Base-by-base conservation (phyloP, 2,113 vertebrate species). In the Erythrocercus mccallii region DNA sequence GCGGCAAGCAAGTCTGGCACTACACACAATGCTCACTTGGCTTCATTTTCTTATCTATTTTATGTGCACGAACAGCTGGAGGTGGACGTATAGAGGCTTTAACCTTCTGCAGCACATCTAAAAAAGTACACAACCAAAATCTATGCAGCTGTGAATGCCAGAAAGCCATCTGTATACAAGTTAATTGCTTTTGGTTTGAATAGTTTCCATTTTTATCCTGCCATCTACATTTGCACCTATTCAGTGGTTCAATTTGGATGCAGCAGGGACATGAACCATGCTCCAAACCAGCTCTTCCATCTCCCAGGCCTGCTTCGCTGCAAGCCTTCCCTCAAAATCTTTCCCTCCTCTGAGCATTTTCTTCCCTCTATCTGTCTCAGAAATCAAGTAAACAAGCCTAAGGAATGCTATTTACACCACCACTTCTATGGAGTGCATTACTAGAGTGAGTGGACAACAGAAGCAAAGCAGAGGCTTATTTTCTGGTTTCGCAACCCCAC, bases 81-180 rank as follows among this genome's bases (percentile, higher is more conserved):
- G 57, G 88, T 74, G 88, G 85, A 95, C 82, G 0, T 94, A 84
- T 21, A 77, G 68, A 94, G 77, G 82, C 86, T 94, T 79, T 77
- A 94, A 89, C 78, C 93, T 94, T 92, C 28, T 51, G 20, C 9
- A 6, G 20, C 95, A 76, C 40, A 94, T 92, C 92, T 88, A 72
- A 92, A 86, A 96, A 90, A 90, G 40, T 80, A 94, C 78, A 90
- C 56, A 56, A 86, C 58, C 95, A 95, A 95, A 85, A 94, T 83
- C 66, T 72, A 77, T 60, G 83, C 84, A 74, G 53, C 92, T 68
- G 57, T 77, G 96, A 93, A 76, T 92, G 86, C 90, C 74, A 95
- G 86, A 91, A 96, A 97, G 94, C 87, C 88, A 95, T 95, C 94
- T 92, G 91, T 69, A 96, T 84, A 88, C 82, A 96, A 90, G 93